Conservation (phyloP, 2,797 vertebrate genomes). For the Anguilla megastoma region DNA sequence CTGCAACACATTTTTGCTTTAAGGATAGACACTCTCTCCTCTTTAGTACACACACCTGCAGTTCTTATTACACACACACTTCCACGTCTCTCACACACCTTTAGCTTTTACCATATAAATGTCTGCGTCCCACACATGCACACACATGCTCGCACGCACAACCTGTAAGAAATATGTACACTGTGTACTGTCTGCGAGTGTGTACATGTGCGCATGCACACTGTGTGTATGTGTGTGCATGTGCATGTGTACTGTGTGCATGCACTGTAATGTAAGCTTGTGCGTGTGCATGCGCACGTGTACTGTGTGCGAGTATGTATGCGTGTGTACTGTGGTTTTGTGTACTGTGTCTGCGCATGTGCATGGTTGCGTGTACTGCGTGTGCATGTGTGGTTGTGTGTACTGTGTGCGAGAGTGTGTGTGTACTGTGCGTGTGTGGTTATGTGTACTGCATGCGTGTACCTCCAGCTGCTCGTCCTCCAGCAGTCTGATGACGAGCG, state of each 20-base stretch:
- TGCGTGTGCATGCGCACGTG: not conserved
- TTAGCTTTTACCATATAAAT: not conserved
- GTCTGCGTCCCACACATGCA: not conserved
- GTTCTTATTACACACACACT: not conserved
- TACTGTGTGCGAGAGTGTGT: not conserved
- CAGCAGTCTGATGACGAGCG: constrained; percentile 83
- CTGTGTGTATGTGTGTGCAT: not conserved
- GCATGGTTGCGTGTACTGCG: too few species aligned
- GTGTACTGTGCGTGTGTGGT: not conserved
- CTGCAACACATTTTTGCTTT: not conserved
- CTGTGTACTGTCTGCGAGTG: not conserved
- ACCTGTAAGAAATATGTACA: not conserved
- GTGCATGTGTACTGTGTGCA: not conserved
- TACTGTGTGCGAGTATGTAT: not conserved
- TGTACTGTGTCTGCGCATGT: not conserved
- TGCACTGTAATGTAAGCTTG: too few species aligned
- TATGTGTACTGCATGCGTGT: constrained; percentile 38
- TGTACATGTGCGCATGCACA: not conserved
- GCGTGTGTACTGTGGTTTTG: too few species aligned
- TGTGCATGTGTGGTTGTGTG: not conserved
- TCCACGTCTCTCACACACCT: not conserved
- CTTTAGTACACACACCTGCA: not conserved
- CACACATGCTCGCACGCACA: not conserved
- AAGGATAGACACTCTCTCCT: not conserved
- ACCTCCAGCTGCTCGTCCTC: constrained; percentile 97